Base-by-base conservation (phyloP, 2,797 vertebrate species). In the Gadopsis marmoratus region DNA sequence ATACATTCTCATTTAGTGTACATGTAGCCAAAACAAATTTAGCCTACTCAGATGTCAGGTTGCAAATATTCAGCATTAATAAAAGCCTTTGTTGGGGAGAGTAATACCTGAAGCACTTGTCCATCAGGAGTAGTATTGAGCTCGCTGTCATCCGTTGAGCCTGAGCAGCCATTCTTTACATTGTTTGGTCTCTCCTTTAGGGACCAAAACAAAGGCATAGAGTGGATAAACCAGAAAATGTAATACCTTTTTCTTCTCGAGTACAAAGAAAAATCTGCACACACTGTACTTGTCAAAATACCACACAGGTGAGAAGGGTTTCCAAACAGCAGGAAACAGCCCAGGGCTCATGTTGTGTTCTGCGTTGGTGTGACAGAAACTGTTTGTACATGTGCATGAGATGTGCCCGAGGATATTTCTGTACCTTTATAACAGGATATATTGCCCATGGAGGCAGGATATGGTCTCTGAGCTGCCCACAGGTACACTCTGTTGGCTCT, bases 361-460 rank as follows among this genome's bases (percentile, higher is more conserved):
- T 83, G 74, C 68, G 66, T 83, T 62, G 76, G 84, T 43, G 74
- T 83, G 74, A 73, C 39, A 74, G 64, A 39, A 43, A 21, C 39
- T 70, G 74, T 78, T 83, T 81, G 66, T 75, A 60, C n/a, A 33
- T 79, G 67, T 39, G 70, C 64, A 71, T 3, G 50, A 51, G 75
- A 37, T 79, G 67, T 39, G 70, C 64, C 77, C 2, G 43, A 53
- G 71, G 75, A 69, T 72, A 16, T 68, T 26, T 62, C 16, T 69
- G 81, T 92, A 99, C 97, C 97, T 97, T 95, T 76, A 98, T 95
- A 21, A 96, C 92, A 33, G 97, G 97, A 90, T 97, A 98, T 85
- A 98, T 97, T 48, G 97, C 96, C 79, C 97, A 96, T 0, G 97
- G 97, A 73, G 97, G 97, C 86, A 99, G 94, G 92, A 98, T 91